Base-by-base conservation (phyloP, 2,888 invertebrate genomes). In the Ferdinandea cuprea region DNA sequence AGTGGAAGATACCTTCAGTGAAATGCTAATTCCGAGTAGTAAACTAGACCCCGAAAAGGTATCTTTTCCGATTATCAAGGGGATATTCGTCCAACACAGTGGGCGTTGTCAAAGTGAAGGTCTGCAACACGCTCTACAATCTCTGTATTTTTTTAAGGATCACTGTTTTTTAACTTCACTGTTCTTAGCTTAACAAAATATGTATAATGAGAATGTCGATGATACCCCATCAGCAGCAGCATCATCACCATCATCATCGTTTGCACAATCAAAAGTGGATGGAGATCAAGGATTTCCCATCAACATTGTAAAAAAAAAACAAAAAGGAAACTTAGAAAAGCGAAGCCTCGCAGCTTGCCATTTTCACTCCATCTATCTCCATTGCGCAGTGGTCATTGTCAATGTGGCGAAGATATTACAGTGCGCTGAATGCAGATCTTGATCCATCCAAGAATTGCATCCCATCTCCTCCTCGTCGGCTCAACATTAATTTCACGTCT, bases 241-340 rank as follows among this genome's bases (percentile, higher is more conserved):
- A 71, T 71, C 81, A 81, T 72, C 81, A 69, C 59, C 61, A 66
- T 78, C 66, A 73, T 68, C 83, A 48, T 72, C 78, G 83, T 59
- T 78, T 83, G 72, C 68, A 73, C 68, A 83, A 83, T 83, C 81
- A 83, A 78, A 83, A 77, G 71, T 77, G 71, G 81, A 81, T 74
- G 79, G 84, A 85, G 77, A 81, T 85, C 85, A 85, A 85, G 74
- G 81, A 81, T 74, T 84, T 79, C 66, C 69, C 84, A 84, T 79
- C 79, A 84, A 48, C 52, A 17, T 17, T 52, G 35, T 19, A 28
- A 35, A 21, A 1, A 35, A 25, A 37, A 42, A 56, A 46, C 1
- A 5, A 32, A 37, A 9, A n/a, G n/a, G n/a, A n/a, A n/a, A n/a
- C n/a, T n/a, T n/a, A n/a, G n/a, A 35, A 37, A 35, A 4, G n/a